phyloP scores from a whole-genome alignment of 2,797 vertebrate genomes.

The Catharus ustulatus region DNA sequence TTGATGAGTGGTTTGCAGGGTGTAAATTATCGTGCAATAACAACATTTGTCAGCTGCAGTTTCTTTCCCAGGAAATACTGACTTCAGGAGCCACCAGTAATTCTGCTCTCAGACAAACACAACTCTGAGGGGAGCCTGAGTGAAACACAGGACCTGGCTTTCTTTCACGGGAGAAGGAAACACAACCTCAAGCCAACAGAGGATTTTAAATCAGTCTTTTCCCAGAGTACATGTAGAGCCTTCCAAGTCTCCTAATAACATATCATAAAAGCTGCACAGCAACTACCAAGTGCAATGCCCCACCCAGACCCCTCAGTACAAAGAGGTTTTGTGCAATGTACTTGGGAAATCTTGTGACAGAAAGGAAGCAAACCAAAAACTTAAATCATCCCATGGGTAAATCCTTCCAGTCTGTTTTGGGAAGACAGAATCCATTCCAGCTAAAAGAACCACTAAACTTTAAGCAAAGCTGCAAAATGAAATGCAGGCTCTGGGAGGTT shows the following conservation, averaged over 20 bases:
- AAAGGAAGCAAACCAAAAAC: slow-evolving; percentile 48
- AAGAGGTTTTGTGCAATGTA: slow-evolving; percentile 50
- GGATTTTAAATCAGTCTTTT: slow-evolving; percentile 33
- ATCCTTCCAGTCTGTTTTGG: slow-evolving; percentile 34
- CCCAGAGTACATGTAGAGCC: background rate
- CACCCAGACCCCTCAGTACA: slow-evolving; percentile 45
- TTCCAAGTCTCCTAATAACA: slow-evolving; percentile 40
- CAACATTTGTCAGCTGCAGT: slow-evolving; percentile 41
- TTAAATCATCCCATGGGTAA: slow-evolving; percentile 30
- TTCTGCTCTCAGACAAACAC: slow-evolving; percentile 35
- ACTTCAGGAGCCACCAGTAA: slow-evolving; percentile 44
- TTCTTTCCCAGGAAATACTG: slow-evolving; percentile 50
- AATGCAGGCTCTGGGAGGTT: background rate
- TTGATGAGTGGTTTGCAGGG: slow-evolving; percentile 18
- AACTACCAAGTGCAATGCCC: slow-evolving; percentile 17
- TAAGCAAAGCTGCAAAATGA: background rate
- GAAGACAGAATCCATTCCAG: background rate
- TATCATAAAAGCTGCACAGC: slow-evolving; percentile 12
- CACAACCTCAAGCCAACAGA: background rate
- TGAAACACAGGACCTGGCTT: slow-evolving; percentile 11
- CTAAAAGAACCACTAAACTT: slow-evolving; percentile 16
- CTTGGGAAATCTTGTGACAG: slow-evolving; percentile 59
- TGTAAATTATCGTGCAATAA: slow-evolving; percentile 42
- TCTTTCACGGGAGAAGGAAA: background rate
- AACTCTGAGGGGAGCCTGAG: background rate